Evolutionary conservation across 2,797 vertebrate species (phyloP), one percentile per base, ranked within the genome.

Genomic region (Ctenopoma multispine): DNA sequence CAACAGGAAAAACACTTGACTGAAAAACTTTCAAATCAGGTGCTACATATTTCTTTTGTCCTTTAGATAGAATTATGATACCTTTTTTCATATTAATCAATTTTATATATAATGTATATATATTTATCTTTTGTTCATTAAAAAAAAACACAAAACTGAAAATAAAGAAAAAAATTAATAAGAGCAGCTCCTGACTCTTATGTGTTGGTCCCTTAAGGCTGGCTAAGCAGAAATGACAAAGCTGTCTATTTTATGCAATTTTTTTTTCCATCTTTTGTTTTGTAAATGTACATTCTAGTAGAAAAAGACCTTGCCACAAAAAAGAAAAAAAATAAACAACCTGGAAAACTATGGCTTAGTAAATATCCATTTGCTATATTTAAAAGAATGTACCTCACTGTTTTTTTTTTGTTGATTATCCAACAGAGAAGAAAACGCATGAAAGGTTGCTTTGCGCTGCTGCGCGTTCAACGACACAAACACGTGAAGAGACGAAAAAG

Each of bases 151-250:
- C n/a, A n/a, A 51, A 31, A 82, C 43, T 4, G 44, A 60, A 46
- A 78, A 53, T 10, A 49, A 65, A 77, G 79, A 58, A 53, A 57
- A 50, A 14, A 58, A 65, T 61, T 40, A 61, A 82, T 61, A 80
- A 78, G 85, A 87, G 77, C 78, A 68, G 66, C 87, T 87, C 67
- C 79, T 66, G 82, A 90, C 86, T 89, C 84, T 76, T 81, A 58
- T 79, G 71, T 49, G 75, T 93, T 95, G 94, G 94, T 95, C 93
- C 94, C 93, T 92, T 92, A 93, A 94, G 92, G 90, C 92, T 92
- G 90, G 88, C 88, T 89, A 87, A 90, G 80, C 83, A 90, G 75
- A 92, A 86, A 90, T 86, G 74, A 76, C 77, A 76, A 79, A 90
- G 82, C 29, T 62, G 67, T 83, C 76, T 24, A 64, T 72, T 70